Evolutionary conservation across 2,113 vertebrate genomes (phyloP), one percentile per base, ranked within the genome.

Genomic region (Macrotis lagotis): DNA sequence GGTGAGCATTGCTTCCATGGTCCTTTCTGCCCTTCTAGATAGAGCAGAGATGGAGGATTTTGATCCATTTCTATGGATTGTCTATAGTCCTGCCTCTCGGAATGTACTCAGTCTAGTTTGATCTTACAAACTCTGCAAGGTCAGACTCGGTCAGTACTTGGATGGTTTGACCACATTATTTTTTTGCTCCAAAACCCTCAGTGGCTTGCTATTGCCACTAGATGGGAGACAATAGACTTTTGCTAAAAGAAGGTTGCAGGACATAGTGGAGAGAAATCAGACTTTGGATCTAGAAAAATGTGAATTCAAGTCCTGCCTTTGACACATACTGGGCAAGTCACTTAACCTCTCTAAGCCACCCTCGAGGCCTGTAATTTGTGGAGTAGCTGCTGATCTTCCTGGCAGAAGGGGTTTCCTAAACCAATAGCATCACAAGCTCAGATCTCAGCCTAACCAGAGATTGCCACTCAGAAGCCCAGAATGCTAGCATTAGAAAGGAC

Each of bases 1-100:
- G 44, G 48, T 90, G n/a, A n/a, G n/a, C n/a, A n/a, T n/a, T n/a
- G n/a, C 53, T 96, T 94, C 51, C 26, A 95, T 89, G 91, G 55
- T 55, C 24, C 26, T 88, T 55, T 94, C 31, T 55, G 92, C 49
- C 28, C 9, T 55, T 89, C 25, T 51, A 52, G 49, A 3, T 95
- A 93, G 52, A 66, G 10, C 9, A 44, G 44, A 94, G 25, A 3
- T 51, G 9, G 48, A 48, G 66, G 48, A 3, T 91, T 91, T 52
- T 16, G 59, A 95, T 92, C 59, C 22, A 92, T 88, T 93, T 90
- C 66, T 16, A 44, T 22, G 16, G n/a, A n/a, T 83, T 44, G 24
- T 83, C 37, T n/a, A 44, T 24, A 44, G 66, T 83, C 37, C 19
- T 44, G 16, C 66, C 66, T 22, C 37, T 19, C n/a, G 22, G n/a